Evolutionary conservation across 2,888 invertebrate species (phyloP).

Genomic region (Campoplex capitator): DNA sequence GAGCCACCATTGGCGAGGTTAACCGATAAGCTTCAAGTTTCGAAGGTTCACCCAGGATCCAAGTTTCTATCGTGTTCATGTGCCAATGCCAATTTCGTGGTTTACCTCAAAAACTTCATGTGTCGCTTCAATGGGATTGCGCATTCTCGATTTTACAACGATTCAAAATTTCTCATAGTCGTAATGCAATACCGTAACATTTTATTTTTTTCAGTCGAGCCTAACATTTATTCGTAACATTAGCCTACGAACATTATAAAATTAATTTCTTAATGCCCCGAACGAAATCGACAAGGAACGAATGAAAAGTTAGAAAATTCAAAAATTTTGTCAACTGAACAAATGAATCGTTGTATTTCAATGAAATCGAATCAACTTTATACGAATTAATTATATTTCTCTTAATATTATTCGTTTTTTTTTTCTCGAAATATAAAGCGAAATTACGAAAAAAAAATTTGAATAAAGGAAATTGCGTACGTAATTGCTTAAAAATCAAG

Average conservation of each 20-base stretch:
- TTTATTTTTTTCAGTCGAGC: not conserved
- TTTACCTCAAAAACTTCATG: constrained; percentile 10
- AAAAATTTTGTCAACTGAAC: no score
- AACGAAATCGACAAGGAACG: no score
- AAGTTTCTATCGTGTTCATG: constrained; percentile 1
- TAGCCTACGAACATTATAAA: no score
- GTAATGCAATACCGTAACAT: not conserved
- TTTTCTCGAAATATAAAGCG: not conserved
- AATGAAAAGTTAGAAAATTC: no score
- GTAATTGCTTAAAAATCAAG: constrained; percentile 1
- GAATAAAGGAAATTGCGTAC: constrained; percentile 5
- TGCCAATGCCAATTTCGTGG: constrained; percentile 36
- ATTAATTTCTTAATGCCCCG: no score
- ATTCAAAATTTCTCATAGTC: not conserved
- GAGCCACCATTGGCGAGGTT: constrained; percentile 14
- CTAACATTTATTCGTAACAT: not conserved
- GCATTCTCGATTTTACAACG: constrained; percentile 3
- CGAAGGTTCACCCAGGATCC: not conserved
- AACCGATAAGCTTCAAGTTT: constrained; percentile 34
- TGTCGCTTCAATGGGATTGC: constrained; percentile 10
- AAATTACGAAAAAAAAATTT: not conserved
- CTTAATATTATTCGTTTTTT: not conserved
- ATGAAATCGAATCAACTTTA: no score
- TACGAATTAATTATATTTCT: no score
- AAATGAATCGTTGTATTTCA: no score